Evolutionary conservation across 2,113 vertebrate species (phyloP).

Genomic region (Pitta sordida): DNA sequence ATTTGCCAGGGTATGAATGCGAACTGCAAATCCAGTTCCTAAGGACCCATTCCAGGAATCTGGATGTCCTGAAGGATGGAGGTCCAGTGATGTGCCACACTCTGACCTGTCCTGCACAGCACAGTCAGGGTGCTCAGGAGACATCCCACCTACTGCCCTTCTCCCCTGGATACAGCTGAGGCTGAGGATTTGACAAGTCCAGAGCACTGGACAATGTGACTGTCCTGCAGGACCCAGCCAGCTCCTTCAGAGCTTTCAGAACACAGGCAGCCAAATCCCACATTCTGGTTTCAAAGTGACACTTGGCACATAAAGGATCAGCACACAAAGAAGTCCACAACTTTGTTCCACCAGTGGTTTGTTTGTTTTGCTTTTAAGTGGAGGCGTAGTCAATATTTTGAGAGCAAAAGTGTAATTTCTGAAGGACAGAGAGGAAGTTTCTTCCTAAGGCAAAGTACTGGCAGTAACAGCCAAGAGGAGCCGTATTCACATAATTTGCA

Average conservation of each 20-base stretch:
- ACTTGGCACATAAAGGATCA: not conserved
- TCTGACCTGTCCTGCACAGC: not conserved
- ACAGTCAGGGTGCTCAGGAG: not conserved
- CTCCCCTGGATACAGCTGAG: not conserved
- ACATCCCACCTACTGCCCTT: not conserved
- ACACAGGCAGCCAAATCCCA: not conserved
- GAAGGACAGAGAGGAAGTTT: not conserved
- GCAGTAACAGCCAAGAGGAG: not conserved
- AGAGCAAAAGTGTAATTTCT: not conserved
- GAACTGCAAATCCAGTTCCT: not conserved
- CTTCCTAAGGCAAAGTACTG: not conserved
- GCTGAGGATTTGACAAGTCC: not conserved
- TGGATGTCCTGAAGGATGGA: not conserved
- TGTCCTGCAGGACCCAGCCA: not conserved
- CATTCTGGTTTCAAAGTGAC: not conserved
- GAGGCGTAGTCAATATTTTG: not conserved
- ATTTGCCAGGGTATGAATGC: fast-evolving
- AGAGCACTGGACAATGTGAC: fast-evolving
- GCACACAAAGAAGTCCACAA: not conserved
- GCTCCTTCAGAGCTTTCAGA: not conserved
- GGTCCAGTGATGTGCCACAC: fast-evolving
- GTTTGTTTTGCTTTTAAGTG: not conserved
- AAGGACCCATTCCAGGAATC: fast-evolving
- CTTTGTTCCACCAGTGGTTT: not conserved
- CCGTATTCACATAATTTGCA: not conserved